These are phyloP conservation scores for Gnatocerus cornutus DNA, from an alignment of 2,888 invertebrate species.

Conservation along the genomic window DNA sequence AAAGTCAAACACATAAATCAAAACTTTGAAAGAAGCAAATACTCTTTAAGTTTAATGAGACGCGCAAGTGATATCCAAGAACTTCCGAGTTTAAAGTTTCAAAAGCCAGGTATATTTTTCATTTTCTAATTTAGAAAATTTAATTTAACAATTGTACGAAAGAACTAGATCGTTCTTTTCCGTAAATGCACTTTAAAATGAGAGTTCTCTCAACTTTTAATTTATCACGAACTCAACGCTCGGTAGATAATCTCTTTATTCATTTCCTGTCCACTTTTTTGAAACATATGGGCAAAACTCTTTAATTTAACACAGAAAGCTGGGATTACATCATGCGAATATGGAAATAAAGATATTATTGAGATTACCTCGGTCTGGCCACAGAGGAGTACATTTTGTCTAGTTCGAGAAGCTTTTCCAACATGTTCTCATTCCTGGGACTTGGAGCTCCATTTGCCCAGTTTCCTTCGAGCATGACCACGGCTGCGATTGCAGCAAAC, in stretches of 20 bases:
- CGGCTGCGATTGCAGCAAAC: slow-evolving; percentile 61
- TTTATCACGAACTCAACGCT: slow-evolving; percentile 23
- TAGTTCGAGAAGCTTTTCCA: slow-evolving; percentile 60
- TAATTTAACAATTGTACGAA: slow-evolving; percentile 16
- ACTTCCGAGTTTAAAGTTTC: slow-evolving; percentile 8
- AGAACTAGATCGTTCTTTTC: slow-evolving; percentile 10
- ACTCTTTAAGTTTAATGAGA: slow-evolving; percentile 1
- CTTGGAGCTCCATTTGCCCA: slow-evolving; percentile 57
- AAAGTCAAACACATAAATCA: slow-evolving; percentile 8
- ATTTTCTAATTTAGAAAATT: slow-evolving; percentile 10
- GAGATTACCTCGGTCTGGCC: slow-evolving; percentile 63
- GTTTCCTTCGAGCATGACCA: slow-evolving; percentile 57
- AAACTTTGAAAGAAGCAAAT: slow-evolving; percentile 6
- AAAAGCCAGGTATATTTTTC: slow-evolving; percentile 1
- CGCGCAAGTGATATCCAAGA: background rate
- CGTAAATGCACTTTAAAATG: slow-evolving; percentile 12
- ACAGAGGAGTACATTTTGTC: slow-evolving; percentile 63
- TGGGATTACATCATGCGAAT: background rate
- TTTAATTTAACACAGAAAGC: slow-evolving; percentile 25
- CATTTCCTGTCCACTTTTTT: background rate
- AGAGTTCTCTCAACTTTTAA: slow-evolving; percentile 19
- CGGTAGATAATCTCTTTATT: slow-evolving; percentile 3
- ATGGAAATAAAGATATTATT: slow-evolving; percentile 7
- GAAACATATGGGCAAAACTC: background rate
- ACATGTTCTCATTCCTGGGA: slow-evolving; percentile 61